Percentiles rank a stretch among this genome's conserved stretches.
Evolutionary conservation across 2,888 invertebrate genomes (phyloP).

Genomic region (Dynastes maya): DNA sequence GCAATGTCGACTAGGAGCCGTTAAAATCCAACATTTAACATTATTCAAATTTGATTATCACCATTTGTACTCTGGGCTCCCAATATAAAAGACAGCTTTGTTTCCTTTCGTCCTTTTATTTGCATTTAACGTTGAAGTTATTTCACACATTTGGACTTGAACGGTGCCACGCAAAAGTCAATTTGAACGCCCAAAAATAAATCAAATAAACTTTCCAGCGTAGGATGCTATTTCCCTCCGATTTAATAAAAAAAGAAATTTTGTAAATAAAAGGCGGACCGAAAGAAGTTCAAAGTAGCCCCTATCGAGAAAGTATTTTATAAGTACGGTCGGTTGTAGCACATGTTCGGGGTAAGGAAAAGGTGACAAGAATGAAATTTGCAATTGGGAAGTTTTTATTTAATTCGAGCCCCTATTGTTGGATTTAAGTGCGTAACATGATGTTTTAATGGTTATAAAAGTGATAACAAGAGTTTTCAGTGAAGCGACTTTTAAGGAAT

Average conservation of each 20-base stretch:
- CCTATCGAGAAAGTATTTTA: conserved; percentile 9
- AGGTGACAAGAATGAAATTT: conserved; percentile 9
- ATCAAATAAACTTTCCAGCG: conserved; percentile 28
- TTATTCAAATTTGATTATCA: not conserved
- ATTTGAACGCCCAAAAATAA: conserved; percentile 22
- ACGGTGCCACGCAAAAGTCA: conserved; percentile 10
- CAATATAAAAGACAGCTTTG: no score
- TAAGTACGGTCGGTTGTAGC: not conserved
- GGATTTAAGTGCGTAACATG: not conserved
- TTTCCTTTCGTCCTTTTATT: conserved; percentile 6
- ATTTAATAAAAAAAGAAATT: conserved; percentile 40
- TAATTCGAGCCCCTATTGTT: conserved; percentile 4
- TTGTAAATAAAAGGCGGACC: conserved; percentile 13
- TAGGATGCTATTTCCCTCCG: not conserved
- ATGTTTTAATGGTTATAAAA: not conserved
- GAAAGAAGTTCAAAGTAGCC: conserved; percentile 18
- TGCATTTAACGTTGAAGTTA: conserved; percentile 3
- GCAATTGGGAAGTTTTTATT: conserved; percentile 19
- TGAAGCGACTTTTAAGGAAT: no score
- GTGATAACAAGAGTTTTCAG: no score
- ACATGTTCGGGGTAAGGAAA: not conserved
- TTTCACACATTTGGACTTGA: conserved; percentile 14
- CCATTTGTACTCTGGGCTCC: no score
- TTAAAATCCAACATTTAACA: no score
- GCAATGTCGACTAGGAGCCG: no score